A percentile compares a stretch with the other conserved stretches of the same genome.
Conservation (phyloP, 2,113 vertebrate genomes). For the Sylvilagus bachmani region DNA sequence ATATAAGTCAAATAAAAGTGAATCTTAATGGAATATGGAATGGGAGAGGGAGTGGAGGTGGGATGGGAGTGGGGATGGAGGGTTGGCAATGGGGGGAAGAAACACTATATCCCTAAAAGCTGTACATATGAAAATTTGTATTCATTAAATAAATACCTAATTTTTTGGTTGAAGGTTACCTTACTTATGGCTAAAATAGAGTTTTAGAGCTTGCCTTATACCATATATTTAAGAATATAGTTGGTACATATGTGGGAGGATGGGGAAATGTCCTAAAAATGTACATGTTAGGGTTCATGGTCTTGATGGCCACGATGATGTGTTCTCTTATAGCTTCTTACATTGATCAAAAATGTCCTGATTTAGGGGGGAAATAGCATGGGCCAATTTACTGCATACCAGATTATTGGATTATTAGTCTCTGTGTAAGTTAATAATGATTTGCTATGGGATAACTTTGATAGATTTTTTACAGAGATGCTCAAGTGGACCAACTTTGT, state of each 20-base stretch:
- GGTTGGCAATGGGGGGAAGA: no score
- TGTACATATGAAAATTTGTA: no score
- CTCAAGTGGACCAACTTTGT: background rate
- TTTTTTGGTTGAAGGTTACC: background rate
- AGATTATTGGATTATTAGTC: background rate
- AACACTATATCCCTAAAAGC: no score
- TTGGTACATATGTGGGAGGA: background rate
- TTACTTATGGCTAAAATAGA: background rate
- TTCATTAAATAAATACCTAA: background rate
- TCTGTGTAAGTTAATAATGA: no score
- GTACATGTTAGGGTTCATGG: background rate
- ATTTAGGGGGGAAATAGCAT: background rate
- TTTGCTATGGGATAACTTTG: background rate
- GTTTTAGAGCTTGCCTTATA: background rate
- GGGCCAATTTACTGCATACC: background rate
- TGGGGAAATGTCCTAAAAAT: slow-evolving; percentile 1
- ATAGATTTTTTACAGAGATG: background rate
- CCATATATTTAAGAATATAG: background rate
- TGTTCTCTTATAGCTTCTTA: background rate
- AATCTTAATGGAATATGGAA: no score
- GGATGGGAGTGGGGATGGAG: no score
- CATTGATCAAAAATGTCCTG: background rate
- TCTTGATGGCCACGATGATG: background rate
- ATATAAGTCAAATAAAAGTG: no score
- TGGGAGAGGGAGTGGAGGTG: no score